phyloP scores from a whole-genome alignment of 2,113 vertebrate species.

The Apteryx mantelli region DNA sequence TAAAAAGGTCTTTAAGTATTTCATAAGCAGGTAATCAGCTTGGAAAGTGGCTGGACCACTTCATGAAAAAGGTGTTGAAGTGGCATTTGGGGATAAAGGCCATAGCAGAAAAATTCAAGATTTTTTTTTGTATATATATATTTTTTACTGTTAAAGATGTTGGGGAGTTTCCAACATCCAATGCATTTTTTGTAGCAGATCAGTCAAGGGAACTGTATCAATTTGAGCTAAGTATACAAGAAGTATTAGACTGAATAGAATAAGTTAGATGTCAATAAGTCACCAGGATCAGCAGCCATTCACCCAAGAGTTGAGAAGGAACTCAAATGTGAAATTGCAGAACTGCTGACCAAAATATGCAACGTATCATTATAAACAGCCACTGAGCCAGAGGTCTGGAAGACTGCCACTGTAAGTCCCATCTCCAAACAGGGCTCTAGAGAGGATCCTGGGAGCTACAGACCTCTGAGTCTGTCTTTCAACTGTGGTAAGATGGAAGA shows the following conservation, averaged over 20 bases:
- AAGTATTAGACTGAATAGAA: not conserved
- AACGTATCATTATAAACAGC: not conserved
- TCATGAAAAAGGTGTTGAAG: not conserved
- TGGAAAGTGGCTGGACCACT: not conserved
- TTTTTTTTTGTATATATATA: not conserved
- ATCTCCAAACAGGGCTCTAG: not conserved
- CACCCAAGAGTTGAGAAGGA: not conserved
- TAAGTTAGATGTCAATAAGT: not conserved
- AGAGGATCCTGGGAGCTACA: not conserved
- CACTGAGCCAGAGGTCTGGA: not conserved
- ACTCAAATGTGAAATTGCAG: conserved; percentile 8
- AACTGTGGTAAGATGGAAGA: not conserved
- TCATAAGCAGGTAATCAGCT: not conserved
- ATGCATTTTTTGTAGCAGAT: not conserved
- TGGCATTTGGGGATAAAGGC: not conserved
- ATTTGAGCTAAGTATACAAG: not conserved
- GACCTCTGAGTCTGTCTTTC: not conserved
- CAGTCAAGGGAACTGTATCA: not conserved
- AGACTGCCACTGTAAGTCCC: not conserved
- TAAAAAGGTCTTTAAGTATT: not conserved
- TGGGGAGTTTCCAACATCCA: not conserved
- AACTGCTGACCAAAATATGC: not conserved
- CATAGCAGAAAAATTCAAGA: not conserved
- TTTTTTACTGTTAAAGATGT: not conserved
- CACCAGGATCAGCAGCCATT: not conserved